phyloP scores from a whole-genome alignment of 1,140 invertebrate genomes.

The Stegodyphus dumicola region DNA sequence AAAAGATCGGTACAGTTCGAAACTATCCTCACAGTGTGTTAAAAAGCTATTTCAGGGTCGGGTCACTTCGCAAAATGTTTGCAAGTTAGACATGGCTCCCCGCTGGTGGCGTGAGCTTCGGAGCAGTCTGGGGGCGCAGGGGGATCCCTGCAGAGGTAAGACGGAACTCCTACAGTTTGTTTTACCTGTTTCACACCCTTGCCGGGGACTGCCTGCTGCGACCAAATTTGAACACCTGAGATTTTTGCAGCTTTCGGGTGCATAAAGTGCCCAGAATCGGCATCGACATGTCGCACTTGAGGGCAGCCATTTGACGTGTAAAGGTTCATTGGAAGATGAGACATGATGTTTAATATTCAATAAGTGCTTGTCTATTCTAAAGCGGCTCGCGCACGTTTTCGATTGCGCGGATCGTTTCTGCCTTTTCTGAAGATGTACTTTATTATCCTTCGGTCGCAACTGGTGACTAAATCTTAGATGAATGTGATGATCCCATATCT shows the following conservation, averaged over 20 bases:
- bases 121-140: slow-evolving; percentile 7
- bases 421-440: too few species aligned
- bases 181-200: slow-evolving; percentile 60
- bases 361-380: background rate
- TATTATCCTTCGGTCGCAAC: too few species aligned
- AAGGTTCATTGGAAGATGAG: slow-evolving; percentile 16
- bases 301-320: background rate
- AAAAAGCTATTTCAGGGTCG: slow-evolving; percentile 54
- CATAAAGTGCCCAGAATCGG: background rate
- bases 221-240: slow-evolving; percentile 48
- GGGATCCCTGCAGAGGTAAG: slow-evolving; percentile 32
- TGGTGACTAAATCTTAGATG: too few species aligned
- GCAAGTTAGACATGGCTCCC: slow-evolving; percentile 42
- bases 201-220: slow-evolving; percentile 37
- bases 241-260: slow-evolving; percentile 27
- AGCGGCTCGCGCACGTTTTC: too few species aligned
- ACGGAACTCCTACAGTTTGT: slow-evolving; percentile 60
- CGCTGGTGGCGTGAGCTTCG: background rate
- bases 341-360: slow-evolving; percentile 49
- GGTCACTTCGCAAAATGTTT: slow-evolving; percentile 46
- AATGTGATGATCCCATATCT: too few species aligned
- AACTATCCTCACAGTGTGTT: slow-evolving; percentile 18
- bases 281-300: background rate
- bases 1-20: background rate
- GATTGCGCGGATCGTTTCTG: too few species aligned